Evolutionary conservation across 2,113 vertebrate species (phyloP).

Genomic region (Emydocephalus ijimae): DNA sequence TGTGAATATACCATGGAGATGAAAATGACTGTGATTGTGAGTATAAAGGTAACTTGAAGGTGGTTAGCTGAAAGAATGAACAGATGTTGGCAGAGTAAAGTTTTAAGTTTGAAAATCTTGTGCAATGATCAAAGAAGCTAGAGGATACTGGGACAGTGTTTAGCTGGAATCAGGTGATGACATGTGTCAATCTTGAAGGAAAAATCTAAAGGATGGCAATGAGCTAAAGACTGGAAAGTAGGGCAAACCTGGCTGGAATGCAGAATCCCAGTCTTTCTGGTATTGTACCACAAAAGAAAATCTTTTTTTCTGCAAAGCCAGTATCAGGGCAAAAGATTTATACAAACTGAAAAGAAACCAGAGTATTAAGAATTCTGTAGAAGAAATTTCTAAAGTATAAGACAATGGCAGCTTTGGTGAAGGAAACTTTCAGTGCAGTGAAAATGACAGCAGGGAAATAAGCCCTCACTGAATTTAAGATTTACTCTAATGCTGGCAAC

Average conservation of each 20-base stretch:
- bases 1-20: background rate
- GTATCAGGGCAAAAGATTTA: background rate
- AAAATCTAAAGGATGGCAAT: background rate
- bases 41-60: background rate
- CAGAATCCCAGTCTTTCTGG: background rate
- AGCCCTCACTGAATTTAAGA: background rate
- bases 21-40: background rate
- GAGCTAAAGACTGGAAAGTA: background rate
- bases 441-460: background rate
- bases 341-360: background rate
- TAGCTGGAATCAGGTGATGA: background rate
- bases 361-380: background rate
- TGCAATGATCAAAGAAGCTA: background rate
- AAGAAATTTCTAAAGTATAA: background rate
- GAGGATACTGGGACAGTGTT: background rate
- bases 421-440: background rate
- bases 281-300: background rate
- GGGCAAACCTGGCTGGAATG: background rate
- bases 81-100: background rate
- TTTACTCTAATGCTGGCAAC: background rate
- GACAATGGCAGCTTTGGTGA: background rate
- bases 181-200: background rate
- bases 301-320: background rate
- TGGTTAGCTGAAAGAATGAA: background rate
- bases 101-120: background rate